Evolutionary conservation across 2,797 vertebrate species (phyloP).

Genomic region (Manis pentadactyla): DNA sequence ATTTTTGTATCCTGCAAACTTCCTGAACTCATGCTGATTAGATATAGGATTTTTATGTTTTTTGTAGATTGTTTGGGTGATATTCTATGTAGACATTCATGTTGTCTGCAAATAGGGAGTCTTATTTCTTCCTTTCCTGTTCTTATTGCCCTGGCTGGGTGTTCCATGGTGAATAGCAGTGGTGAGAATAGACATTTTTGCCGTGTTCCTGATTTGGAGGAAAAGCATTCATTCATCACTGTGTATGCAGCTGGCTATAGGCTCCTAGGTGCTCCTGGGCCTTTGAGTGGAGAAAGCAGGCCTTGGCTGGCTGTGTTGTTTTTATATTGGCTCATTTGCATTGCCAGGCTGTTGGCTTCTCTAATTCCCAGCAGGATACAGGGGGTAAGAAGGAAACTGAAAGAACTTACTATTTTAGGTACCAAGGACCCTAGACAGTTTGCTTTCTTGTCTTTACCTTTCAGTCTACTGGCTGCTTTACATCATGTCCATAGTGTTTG

Average conservation of each 20-base stretch:
- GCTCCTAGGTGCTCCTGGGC: neutral
- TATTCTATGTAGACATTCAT: neutral
- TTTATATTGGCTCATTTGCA: neutral
- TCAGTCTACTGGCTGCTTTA: neutral
- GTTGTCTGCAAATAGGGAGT: neutral
- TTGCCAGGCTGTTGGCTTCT: neutral
- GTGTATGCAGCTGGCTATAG: neutral
- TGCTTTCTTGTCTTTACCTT: neutral
- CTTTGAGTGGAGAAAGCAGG: neutral
- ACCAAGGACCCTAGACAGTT: neutral
- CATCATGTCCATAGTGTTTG: neutral
- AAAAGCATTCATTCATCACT: neutral
- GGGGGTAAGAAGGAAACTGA: neutral
- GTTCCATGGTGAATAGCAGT: neutral
- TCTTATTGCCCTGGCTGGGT: neutral
- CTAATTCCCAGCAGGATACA: neutral
- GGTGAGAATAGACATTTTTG: neutral
- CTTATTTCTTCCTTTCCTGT: neutral
- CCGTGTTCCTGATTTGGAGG: neutral
- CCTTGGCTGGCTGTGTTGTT: neutral
- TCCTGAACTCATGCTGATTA: neutral
- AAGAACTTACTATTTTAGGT: neutral
- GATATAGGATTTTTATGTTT: neutral
- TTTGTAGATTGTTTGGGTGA: neutral
- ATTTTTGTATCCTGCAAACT: neutral